Conservation (phyloP, 1,140 invertebrate species). For the Stenopsyche tienmushanensis region DNA sequence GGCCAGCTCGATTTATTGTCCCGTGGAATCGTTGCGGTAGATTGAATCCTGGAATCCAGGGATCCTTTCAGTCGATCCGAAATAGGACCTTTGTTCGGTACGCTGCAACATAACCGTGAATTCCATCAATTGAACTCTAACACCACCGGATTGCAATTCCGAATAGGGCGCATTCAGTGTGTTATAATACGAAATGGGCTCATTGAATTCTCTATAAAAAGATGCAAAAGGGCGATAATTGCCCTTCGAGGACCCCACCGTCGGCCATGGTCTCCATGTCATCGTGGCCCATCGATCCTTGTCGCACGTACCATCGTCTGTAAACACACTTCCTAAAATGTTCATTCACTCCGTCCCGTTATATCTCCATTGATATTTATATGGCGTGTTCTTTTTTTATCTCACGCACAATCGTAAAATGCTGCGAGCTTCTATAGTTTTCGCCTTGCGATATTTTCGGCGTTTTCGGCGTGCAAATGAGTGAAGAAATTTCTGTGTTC, state of each 20-base stretch:
- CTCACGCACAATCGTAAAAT: background rate
- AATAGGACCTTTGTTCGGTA: no score
- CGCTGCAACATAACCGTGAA: no score
- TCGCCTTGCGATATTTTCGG: background rate
- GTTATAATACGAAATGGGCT: no score
- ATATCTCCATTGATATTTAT: slow-evolving; percentile 11
- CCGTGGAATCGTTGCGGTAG: no score
- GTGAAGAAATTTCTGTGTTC: background rate
- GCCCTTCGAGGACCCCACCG: slow-evolving; percentile 1
- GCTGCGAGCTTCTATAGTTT: background rate
- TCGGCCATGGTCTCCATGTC: no score
- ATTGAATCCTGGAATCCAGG: no score
- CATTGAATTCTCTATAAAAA: background rate
- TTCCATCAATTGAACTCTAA: no score
- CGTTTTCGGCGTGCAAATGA: no score
- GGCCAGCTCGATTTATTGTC: no score
- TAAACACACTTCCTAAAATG: slow-evolving; percentile 15
- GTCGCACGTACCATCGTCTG: slow-evolving; percentile 24
- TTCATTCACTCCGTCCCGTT: slow-evolving; percentile 3
- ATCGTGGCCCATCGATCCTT: slow-evolving; percentile 8
- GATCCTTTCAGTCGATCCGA: no score
- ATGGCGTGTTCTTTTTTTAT: slow-evolving; percentile 9
- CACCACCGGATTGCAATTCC: no score
- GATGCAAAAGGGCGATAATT: background rate
- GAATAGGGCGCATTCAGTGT: no score